Evolutionary conservation across 2,797 vertebrate genomes (phyloP).

Genomic region (Merluccius polli): DNA sequence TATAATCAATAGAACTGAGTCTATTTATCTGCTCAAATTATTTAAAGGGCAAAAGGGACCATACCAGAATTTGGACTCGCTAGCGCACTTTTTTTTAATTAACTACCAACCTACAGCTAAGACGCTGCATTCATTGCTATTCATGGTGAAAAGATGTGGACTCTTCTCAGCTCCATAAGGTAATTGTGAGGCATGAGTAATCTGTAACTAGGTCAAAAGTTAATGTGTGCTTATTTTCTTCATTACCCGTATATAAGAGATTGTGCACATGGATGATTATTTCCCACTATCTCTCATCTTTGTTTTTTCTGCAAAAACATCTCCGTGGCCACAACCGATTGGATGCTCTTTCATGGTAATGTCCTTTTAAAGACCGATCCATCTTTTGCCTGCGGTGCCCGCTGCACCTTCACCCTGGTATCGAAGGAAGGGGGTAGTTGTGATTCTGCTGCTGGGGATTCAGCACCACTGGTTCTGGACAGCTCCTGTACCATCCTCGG

Average conservation of each 20-base stretch:
- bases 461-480: conserved; percentile 18
- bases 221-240: background rate
- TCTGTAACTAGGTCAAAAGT: background rate
- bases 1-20: too few relatives aligned
- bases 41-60: too few relatives aligned
- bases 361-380: background rate
- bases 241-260: background rate
- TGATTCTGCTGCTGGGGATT: background rate
- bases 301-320: background rate
- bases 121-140: too few relatives aligned
- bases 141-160: background rate
- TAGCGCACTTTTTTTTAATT: too few relatives aligned
- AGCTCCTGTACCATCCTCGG: background rate
- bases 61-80: too few relatives aligned
- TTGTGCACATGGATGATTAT: background rate
- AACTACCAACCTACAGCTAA: too few relatives aligned
- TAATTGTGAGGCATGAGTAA: background rate
- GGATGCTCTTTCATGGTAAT: background rate
- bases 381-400: too few relatives aligned
- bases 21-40: too few relatives aligned
- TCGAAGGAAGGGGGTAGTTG: background rate
- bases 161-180: background rate
- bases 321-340: background rate
- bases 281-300: background rate
- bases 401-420: background rate